Evolutionary conservation across 2,888 invertebrate genomes (phyloP).

Genomic region (Cephus sareptanus): DNA sequence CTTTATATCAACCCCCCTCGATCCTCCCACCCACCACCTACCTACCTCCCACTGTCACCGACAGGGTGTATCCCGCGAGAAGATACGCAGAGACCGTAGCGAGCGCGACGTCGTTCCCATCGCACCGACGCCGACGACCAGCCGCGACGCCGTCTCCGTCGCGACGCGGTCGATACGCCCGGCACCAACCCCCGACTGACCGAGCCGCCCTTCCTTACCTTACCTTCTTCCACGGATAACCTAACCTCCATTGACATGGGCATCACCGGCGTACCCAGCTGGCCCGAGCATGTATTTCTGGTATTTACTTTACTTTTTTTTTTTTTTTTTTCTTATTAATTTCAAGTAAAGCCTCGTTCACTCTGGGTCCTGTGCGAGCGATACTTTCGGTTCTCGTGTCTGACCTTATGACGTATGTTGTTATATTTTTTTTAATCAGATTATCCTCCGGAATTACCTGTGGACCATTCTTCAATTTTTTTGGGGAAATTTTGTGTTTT

Average conservation of each 20-base stretch:
- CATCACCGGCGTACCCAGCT: constrained; percentile 36
- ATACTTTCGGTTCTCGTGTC: no score
- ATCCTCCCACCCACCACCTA: no score
- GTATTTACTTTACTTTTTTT: constrained; percentile 14
- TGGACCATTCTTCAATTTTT: no score
- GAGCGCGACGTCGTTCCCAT: constrained; percentile 13
- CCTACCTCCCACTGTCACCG: constrained; percentile 6
- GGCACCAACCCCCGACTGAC: constrained; percentile 41
- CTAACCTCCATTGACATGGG: constrained; percentile 23
- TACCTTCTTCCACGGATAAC: no score
- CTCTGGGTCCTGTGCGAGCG: no score
- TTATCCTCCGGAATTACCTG: no score
- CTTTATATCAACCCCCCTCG: constrained; percentile 4
- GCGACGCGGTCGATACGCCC: constrained; percentile 46
- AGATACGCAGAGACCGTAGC: constrained; percentile 6
- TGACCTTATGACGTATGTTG: no score
- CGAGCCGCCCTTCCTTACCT: constrained; percentile 36
- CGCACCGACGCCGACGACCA: constrained; percentile 14
- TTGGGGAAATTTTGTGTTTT: accelerated
- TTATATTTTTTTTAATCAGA: no score
- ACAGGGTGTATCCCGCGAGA: constrained; percentile 8
- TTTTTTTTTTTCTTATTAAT: neutral
- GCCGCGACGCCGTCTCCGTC: constrained; percentile 16
- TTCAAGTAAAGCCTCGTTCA: no score
- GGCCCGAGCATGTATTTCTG: constrained; percentile 36